Evolutionary conservation across 2,797 vertebrate genomes (phyloP).

Genomic region (Chaunax sp.): DNA sequence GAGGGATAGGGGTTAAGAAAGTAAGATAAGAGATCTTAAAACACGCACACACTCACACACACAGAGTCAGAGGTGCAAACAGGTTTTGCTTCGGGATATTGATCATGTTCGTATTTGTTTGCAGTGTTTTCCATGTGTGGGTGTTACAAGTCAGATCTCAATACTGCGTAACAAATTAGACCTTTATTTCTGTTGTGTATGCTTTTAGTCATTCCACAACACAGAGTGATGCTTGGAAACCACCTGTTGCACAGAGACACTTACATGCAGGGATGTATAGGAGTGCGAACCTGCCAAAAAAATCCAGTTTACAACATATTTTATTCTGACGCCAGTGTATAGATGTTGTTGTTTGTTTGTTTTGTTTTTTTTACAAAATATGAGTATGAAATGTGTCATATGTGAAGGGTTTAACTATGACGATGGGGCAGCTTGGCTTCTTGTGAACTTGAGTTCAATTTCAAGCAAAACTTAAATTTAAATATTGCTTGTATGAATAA

Average conservation of each 20-base stretch:
- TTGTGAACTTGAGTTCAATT: neutral
- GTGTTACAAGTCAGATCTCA: slow-evolving; percentile 43
- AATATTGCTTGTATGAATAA: neutral
- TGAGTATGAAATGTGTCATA: no score
- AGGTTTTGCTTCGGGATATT: slow-evolving; percentile 43
- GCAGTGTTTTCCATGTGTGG: slow-evolving; percentile 46
- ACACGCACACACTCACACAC: neutral
- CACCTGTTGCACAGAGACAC: slow-evolving; percentile 56
- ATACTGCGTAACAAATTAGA: slow-evolving; percentile 62
- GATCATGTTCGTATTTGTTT: slow-evolving; percentile 48
- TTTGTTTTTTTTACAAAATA: no score
- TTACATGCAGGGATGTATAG: slow-evolving; percentile 37
- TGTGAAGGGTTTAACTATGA: neutral
- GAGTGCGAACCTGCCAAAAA: slow-evolving; percentile 16
- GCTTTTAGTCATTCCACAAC: slow-evolving; percentile 71
- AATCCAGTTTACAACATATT: neutral
- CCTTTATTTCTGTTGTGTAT: slow-evolving; percentile 59
- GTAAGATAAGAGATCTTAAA: slow-evolving; percentile 38
- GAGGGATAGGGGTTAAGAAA: slow-evolving; percentile 31
- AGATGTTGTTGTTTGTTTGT: no score
- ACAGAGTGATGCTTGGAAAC: slow-evolving; percentile 61
- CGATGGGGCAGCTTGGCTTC: no score
- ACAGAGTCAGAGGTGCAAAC: slow-evolving; percentile 28
- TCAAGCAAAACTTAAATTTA: no score
- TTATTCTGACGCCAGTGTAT: neutral